phyloP scores from a whole-genome alignment of 2,113 vertebrate genomes.

The Okapia johnstoni region DNA sequence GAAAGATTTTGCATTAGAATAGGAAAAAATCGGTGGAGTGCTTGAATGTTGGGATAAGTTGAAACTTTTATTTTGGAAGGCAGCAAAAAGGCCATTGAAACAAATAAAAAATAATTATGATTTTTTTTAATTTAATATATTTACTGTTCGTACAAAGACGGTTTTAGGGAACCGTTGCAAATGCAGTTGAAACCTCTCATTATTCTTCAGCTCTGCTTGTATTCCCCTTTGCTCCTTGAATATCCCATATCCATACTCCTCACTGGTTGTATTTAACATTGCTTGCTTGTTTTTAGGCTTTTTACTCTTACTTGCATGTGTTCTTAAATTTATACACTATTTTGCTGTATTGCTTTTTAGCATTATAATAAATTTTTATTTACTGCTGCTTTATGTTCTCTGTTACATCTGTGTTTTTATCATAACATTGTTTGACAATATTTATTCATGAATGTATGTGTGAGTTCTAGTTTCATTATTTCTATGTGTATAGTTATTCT shows the following conservation, averaged over 20 bases:
- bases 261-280: background rate
- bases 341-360: background rate
- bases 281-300: background rate
- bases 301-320: background rate
- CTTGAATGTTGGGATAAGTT: background rate
- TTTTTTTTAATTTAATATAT: background rate
- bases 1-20: background rate
- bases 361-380: background rate
- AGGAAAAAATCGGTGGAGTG: background rate
- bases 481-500: background rate
- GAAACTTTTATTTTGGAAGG: background rate
- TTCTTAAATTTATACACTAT: background rate
- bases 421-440: background rate
- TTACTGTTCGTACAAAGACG: background rate
- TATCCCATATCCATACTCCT: background rate
- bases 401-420: background rate
- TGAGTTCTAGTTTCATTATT: background rate
- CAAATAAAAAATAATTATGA: background rate
- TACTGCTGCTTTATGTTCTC: background rate
- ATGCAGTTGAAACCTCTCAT: background rate
- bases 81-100: background rate
- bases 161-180: background rate
- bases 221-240: background rate
- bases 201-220: background rate
- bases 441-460: background rate